Percentiles rank a stretch among this genome's conserved stretches.
Conservation (phyloP, 2,888 invertebrate genomes). For the Pachliopta kotzebuea region DNA sequence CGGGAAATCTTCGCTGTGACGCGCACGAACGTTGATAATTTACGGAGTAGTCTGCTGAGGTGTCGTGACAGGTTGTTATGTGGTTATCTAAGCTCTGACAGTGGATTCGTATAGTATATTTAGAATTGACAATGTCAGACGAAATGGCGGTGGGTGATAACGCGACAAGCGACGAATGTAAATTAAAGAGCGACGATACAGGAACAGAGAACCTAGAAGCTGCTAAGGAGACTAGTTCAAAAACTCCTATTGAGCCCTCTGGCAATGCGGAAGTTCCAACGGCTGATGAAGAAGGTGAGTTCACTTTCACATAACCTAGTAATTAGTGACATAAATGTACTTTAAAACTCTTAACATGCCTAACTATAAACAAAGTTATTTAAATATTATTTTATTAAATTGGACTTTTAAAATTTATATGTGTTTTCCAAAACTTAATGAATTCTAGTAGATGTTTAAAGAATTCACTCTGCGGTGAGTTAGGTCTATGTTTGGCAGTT, state of each 20-base stretch:
- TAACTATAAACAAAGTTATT: neutral
- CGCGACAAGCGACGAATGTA: slow-evolving; percentile 57
- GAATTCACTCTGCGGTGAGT: slow-evolving; percentile 2
- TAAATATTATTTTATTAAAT: too few relatives aligned
- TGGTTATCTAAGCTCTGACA: slow-evolving; percentile 61
- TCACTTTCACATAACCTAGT: slow-evolving; percentile 42
- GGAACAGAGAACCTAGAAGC: slow-evolving; percentile 44
- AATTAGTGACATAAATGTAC: slow-evolving; percentile 36
- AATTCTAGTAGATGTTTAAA: neutral
- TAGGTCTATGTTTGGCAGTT: slow-evolving; percentile 2
- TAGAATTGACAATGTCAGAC: slow-evolving; percentile 73
- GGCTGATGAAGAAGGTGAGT: slow-evolving; percentile 33
- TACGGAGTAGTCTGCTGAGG: slow-evolving; percentile 53
- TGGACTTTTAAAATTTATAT: too few relatives aligned
- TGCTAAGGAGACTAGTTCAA: slow-evolving; percentile 40
- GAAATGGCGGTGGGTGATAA: slow-evolving; percentile 77
- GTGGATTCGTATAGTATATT: slow-evolving; percentile 58
- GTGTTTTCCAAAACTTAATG: neutral
- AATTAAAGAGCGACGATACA: slow-evolving; percentile 49
- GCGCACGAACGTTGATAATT: slow-evolving; percentile 66
- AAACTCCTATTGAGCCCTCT: slow-evolving; percentile 41
- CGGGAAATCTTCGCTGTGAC: slow-evolving; percentile 76
- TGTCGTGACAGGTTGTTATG: slow-evolving; percentile 69
- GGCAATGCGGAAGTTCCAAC: slow-evolving; percentile 40
- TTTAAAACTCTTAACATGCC: slow-evolving; percentile 31